Evolutionary conservation across 53 echinoderm and acorn worm genomes (phyloP).

Genomic region (Hippasteria phrygiana): DNA sequence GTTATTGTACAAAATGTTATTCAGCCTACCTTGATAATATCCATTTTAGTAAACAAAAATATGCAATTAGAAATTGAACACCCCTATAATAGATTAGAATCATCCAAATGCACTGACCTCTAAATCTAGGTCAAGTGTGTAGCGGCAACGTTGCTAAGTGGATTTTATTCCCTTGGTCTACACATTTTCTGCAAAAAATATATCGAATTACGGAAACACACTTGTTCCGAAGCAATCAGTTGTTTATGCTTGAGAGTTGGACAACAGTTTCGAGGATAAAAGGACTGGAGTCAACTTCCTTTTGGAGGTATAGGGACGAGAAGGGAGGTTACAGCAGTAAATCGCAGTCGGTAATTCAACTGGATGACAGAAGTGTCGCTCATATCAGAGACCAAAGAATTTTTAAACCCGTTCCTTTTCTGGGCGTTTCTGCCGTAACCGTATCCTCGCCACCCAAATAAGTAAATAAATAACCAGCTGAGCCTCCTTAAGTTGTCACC

Average conservation of each 20-base stretch:
- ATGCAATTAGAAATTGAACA: slow-evolving; percentile 19
- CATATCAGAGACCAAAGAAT: slow-evolving; percentile 7
- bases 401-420: not conserved
- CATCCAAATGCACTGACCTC: slow-evolving; percentile 6
- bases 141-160: slow-evolving; percentile 30
- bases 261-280: not conserved
- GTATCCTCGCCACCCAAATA: not conserved
- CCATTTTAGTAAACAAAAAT: not conserved
- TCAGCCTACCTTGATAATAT: not conserved
- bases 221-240: slow-evolving; percentile 8
- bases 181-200: slow-evolving; percentile 16
- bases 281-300: not conserved
- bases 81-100: slow-evolving; percentile 8
- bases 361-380: not conserved
- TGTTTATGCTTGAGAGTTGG: not conserved
- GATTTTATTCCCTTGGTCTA: not conserved
- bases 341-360: too few relatives aligned
- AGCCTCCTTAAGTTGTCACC: not conserved
- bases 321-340: too few relatives aligned
- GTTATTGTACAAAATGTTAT: too few relatives aligned
- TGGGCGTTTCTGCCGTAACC: slow-evolving; percentile 25
- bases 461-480: slow-evolving; percentile 54
- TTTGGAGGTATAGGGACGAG: not conserved
- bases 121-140: not conserved
- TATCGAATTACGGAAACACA: slow-evolving; percentile 37